Evolutionary conservation across 2,797 vertebrate genomes (phyloP), one percentile per base, ranked within the genome.

Genomic region (Mastacembelus armatus): DNA sequence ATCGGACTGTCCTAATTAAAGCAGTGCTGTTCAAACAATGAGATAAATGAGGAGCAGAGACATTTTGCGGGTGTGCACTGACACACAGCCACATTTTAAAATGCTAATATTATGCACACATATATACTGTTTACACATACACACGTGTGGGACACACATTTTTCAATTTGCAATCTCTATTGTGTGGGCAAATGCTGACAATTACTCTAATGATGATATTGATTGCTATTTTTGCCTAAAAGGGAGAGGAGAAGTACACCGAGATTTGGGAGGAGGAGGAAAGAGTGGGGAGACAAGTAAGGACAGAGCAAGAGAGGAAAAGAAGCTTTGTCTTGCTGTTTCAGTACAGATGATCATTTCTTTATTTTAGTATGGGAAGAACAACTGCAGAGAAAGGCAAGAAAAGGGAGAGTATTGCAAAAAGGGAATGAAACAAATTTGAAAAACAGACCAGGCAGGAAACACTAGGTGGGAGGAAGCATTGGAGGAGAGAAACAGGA

Each of bases 1-100:
- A 77, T 38, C 83, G 71, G 64, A 78, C 84, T 84, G 77, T 85
- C 80, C 86, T 91, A 91, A 91, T 90, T 90, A 90, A 91, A 90
- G 88, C 76, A 77, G 69, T 14, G 12, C 74, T 89, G 76, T 86
- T 91, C 77, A 90, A 89, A 90, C 89, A 90, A 89, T 86, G 77
- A 87, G 86, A 87, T 91, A 87, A 89, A 89, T 80, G 83, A 32
- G 70, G 72, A 81, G 85, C 77, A 83, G 71, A 81, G 74, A 77
- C 80, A 79, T 79, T 87, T 83, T 84, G 69, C 75, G 75, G 57
- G 57, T 83, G 76, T 81, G 63, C 55, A 83, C 66, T 74, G 64
- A 85, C 72, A 72, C 74, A 80, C 62, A 78, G 64, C 59, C 75
- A 73, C 65, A 71, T 61, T 77, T 80, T 61, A 71, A 71, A 81